Conservation (phyloP, 2,797 vertebrate genomes). For the Lophotriccus pileatus region DNA sequence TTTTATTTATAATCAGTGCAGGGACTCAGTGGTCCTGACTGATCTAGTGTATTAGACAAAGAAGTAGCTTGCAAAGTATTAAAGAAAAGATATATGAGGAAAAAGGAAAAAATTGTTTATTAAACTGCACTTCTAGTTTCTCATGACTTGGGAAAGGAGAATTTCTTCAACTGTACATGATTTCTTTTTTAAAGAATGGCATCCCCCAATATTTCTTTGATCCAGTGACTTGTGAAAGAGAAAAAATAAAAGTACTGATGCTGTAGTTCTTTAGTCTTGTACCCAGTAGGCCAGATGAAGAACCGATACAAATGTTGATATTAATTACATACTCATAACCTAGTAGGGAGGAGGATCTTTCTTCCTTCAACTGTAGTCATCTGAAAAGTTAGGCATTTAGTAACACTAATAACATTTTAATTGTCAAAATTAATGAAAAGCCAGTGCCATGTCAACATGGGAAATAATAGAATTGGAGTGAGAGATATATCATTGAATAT, state of each 20-base stretch:
- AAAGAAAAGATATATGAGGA: not conserved
- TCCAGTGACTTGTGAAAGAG: not conserved
- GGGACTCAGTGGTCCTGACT: not conserved
- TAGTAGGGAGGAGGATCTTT: rapidly evolving
- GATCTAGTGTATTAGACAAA: not conserved
- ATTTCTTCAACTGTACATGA: not conserved
- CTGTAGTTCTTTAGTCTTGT: not conserved
- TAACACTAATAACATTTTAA: not conserved
- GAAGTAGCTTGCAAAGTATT: not conserved
- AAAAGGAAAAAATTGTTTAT: not conserved
- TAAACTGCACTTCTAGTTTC: not conserved
- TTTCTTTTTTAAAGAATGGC: not conserved
- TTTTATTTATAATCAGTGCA: not conserved
- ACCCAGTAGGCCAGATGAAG: not conserved
- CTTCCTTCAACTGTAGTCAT: not conserved
- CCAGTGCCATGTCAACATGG: not conserved
- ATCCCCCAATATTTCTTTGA: not conserved
- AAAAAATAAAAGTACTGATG: not conserved
- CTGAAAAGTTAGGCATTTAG: not conserved
- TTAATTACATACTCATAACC: not conserved
- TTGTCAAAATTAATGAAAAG: not conserved
- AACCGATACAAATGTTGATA: not conserved
- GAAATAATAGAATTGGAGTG: not conserved
- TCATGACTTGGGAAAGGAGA: not conserved
- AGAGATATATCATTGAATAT: not conserved